These are phyloP conservation scores for Dolichallabes microphthalmus DNA, from an alignment of 2,113 vertebrate species.

Conservation along the genomic window DNA sequence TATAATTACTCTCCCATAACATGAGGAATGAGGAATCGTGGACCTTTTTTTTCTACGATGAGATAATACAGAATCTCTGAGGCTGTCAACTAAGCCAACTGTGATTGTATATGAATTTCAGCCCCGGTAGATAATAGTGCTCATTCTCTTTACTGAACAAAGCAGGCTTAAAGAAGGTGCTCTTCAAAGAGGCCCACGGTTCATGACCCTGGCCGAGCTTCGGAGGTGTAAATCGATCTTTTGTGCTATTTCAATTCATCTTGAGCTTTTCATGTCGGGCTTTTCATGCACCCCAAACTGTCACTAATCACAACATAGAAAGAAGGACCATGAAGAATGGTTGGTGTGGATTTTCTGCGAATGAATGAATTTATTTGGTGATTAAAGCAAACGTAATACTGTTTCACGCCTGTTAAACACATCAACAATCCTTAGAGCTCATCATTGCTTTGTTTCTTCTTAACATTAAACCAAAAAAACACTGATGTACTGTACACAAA, in stretches of 20 bases:
- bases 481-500: background rate
- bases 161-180: conserved; percentile 59
- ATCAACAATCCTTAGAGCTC: background rate
- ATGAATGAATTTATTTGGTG: conserved; percentile 1
- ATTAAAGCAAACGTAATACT: conserved; percentile 1
- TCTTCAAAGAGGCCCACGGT: conserved; percentile 45
- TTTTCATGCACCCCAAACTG: conserved; percentile 43
- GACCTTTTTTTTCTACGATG: background rate
- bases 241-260: conserved; percentile 57
- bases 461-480: background rate
- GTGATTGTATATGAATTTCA: conserved; percentile 36
- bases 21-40: background rate
- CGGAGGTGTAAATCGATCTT: conserved; percentile 59
- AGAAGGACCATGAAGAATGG: conserved; percentile 13
- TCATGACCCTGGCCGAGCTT: conserved; percentile 53
- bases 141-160: conserved; percentile 57
- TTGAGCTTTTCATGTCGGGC: conserved; percentile 63
- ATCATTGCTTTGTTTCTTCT: background rate
- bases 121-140: conserved; percentile 32
- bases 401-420: background rate
- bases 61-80: background rate
- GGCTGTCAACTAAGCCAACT: conserved; percentile 9
- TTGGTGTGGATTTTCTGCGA: conserved; percentile 4
- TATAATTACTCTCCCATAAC: background rate
- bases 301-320: conserved; percentile 55